These are phyloP conservation scores for Tupaia tana DNA, from an alignment of 2,113 vertebrate species.

Conservation along the genomic window DNA sequence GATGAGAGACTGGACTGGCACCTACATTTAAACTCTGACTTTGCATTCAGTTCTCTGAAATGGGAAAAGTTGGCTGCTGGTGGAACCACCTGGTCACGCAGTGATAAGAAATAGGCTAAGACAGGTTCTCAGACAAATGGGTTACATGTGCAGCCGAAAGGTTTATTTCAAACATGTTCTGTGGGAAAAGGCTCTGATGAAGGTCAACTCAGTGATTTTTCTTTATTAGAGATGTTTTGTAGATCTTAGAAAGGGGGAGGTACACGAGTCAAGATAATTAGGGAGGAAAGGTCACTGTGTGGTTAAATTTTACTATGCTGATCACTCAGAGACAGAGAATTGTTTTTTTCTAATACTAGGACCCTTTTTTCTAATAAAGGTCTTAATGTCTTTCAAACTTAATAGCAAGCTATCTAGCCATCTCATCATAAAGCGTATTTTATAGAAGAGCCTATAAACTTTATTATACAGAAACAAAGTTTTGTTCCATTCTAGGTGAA, in stretches of 20 bases:
- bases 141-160: neutral
- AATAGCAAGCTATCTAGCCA: neutral
- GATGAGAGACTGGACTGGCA: slow-evolving; percentile 48
- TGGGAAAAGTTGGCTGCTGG: neutral
- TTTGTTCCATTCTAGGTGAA: neutral
- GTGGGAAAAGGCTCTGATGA: neutral
- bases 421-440: neutral
- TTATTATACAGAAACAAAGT: neutral
- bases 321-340: neutral
- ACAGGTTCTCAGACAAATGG: slow-evolving; percentile 31
- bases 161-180: slow-evolving; percentile 22
- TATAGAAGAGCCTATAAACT: neutral
- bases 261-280: neutral
- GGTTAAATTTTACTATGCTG: neutral
- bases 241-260: neutral
- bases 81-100: slow-evolving; percentile 7
- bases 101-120: slow-evolving; percentile 28
- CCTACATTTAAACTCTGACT: slow-evolving; percentile 36
- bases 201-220: neutral
- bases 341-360: neutral
- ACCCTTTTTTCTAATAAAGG: neutral
- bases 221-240: neutral
- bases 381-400: neutral
- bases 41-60: neutral
- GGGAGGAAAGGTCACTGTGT: neutral